These are phyloP conservation scores for Chrosomus eos DNA, from an alignment of 2,797 vertebrate species.

Conservation along the genomic window DNA sequence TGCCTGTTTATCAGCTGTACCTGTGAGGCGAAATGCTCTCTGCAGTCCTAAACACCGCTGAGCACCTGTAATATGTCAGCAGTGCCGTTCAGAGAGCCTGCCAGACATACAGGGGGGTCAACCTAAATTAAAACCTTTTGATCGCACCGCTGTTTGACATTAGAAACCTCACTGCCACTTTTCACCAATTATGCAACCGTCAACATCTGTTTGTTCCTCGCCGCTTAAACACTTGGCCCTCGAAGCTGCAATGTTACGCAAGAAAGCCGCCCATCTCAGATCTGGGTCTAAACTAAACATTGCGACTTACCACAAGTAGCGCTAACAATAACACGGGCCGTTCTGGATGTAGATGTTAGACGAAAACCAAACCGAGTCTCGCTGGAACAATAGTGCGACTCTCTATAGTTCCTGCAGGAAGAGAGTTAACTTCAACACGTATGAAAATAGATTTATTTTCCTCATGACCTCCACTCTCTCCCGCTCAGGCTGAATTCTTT, in stretches of 20 bases:
- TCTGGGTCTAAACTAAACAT: slow-evolving; percentile 61
- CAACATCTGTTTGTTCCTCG: slow-evolving; percentile 75
- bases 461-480: slow-evolving; percentile 69
- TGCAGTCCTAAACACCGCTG: slow-evolving; percentile 51
- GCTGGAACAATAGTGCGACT: slow-evolving; percentile 46
- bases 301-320: slow-evolving; percentile 41
- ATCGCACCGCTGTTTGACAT: slow-evolving; percentile 65
- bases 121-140: slow-evolving; percentile 73
- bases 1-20: slow-evolving; percentile 10
- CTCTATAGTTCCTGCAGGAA: slow-evolving; percentile 42
- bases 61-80: slow-evolving; percentile 52
- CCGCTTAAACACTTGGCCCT: slow-evolving; percentile 61
- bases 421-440: slow-evolving; percentile 64
- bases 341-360: slow-evolving; percentile 1
- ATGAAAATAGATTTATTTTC: slow-evolving; percentile 70
- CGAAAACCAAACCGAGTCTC: slow-evolving; percentile 25
- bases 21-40: slow-evolving; percentile 35
- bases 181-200: slow-evolving; percentile 70
- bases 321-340: slow-evolving; percentile 29
- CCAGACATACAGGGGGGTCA: slow-evolving; percentile 66
- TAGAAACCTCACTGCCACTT: slow-evolving; percentile 59
- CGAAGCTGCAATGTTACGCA: slow-evolving; percentile 59
- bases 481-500: slow-evolving; percentile 52
- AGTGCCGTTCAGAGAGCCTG: slow-evolving; percentile 52
- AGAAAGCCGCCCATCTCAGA: slow-evolving; percentile 56